phyloP scores from a whole-genome alignment of 2,888 invertebrate species.

The Lysandra coridon region DNA sequence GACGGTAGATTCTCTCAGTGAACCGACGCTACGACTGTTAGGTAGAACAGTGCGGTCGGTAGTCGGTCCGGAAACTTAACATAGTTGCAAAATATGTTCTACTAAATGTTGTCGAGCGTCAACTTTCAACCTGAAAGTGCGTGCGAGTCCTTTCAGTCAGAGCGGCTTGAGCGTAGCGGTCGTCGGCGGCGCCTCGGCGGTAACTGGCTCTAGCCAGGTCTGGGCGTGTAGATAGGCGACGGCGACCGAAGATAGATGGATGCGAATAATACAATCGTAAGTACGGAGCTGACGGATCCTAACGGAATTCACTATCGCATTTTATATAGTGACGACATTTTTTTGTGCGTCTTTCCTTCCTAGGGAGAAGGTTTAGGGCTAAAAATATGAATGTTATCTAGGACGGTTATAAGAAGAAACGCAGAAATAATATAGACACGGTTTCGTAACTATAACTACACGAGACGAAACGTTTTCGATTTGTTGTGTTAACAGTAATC shows the following conservation, averaged over 20 bases:
- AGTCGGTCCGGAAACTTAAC: conserved; percentile 33
- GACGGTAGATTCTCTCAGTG: conserved; percentile 28
- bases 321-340: conserved; percentile 16
- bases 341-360: conserved; percentile 16
- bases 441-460: not conserved
- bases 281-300: conserved; percentile 44
- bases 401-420: conserved; percentile 18
- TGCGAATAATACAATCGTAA: conserved; percentile 44
- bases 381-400: not conserved
- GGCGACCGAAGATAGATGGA: conserved; percentile 49
- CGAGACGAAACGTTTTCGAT: conserved; percentile 2
- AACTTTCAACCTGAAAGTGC: conserved; percentile 58
- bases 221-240: conserved; percentile 59
- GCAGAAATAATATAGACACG: conserved; percentile 1
- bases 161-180: conserved; percentile 45
- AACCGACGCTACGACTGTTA: conserved; percentile 37
- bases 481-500: not conserved
- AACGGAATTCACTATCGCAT: conserved; percentile 1
- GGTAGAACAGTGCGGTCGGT: conserved; percentile 38
- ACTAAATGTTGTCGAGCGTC: conserved; percentile 53
- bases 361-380: conserved; percentile 15
- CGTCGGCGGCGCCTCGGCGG: conserved; percentile 61
- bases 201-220: conserved; percentile 50
- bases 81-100: conserved; percentile 37
- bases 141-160: conserved; percentile 65